Evolutionary conservation across 2,797 vertebrate species (phyloP), one percentile per base, ranked within the genome.

Genomic region (Dermochelys coriacea): DNA sequence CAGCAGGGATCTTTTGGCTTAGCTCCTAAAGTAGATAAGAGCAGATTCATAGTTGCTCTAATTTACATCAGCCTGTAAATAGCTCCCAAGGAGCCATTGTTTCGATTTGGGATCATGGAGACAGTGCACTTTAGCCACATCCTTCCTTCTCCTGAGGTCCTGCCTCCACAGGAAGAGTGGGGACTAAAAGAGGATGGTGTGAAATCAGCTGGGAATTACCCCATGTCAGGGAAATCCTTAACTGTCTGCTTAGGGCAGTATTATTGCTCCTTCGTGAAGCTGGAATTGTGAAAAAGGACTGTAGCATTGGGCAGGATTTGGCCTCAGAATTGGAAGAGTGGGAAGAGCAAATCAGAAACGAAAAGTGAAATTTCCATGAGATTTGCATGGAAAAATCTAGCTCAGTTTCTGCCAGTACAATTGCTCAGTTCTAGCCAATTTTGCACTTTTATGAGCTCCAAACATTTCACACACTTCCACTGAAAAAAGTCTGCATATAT

Each of bases 401-500:
- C 31, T 16, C 37, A 41, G 80, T 34, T 50, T 25, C 25, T 82
- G 49, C 3, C 49, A 29, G 45, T 75, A 71, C 5, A 82, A 23
- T 55, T 84, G 41, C 51, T 55, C 64, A 25, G 31, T 88, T 25
- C 92, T 81, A 88, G 9, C 29, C 52, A 79, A 6, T 11, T 71
- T 61, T 45, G 84, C 29, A 64, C 14, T 64, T 84, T 84, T 86
- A 91, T 83, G 92, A 95, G 29, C 1, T 2, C 47, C 90, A 94
- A 92, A 89, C 92, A 94, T 87, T 94, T 90, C 93, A 91, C 84
- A 94, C 45, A 95, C 81, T 97, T 95, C 86, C 80, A 27, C 31
- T 94, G 78, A 85, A 82, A 94, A 95, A 93, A 6, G 15, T 92
- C 77, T 86, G 54, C 86, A 57, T 87, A 90, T 94, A n/a, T 82